phyloP scores from a whole-genome alignment of 1,140 invertebrate genomes.

The Drosophila prosaltans region DNA sequence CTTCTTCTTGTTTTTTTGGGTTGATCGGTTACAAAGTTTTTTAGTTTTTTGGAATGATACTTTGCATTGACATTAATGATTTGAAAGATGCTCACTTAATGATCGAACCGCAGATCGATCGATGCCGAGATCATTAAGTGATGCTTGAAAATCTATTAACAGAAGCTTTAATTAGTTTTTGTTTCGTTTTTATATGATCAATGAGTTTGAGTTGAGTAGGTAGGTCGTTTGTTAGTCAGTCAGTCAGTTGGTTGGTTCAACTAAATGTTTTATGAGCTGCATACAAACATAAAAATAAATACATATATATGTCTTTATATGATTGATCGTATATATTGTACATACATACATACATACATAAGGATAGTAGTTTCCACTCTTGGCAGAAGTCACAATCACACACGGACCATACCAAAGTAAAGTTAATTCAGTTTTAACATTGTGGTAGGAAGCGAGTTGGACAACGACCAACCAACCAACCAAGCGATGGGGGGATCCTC shows the following conservation, averaged over 20 bases:
- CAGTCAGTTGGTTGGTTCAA: too few species aligned
- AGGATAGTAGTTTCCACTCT: too few species aligned
- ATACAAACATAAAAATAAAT: too few species aligned
- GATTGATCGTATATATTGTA: too few species aligned
- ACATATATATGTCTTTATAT: too few species aligned
- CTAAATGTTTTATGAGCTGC: too few species aligned
- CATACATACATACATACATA: too few species aligned
- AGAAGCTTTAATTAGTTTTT: slow-evolving; percentile 23
- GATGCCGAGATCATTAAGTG: slow-evolving; percentile 12
- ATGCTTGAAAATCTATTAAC: slow-evolving; percentile 17
- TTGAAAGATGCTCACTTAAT: slow-evolving; percentile 18
- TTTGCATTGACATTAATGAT: slow-evolving; percentile 20
- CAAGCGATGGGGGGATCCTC: slow-evolving; percentile 5
- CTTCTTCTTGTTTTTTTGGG: too few species aligned
- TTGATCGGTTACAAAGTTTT: neutral
- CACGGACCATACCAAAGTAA: neutral
- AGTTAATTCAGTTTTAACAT: slow-evolving; percentile 53
- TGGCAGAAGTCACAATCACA: too few species aligned
- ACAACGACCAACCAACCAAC: too few species aligned
- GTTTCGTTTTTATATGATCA: slow-evolving; percentile 5
- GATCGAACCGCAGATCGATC: slow-evolving; percentile 14
- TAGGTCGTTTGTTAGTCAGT: too few species aligned
- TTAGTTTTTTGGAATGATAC: neutral
- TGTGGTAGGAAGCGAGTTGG: slow-evolving; percentile 24
- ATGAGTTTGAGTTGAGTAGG: neutral